These are phyloP conservation scores for Andrena trimmerana DNA, from an alignment of 2,888 invertebrate species.

Conservation along the genomic window DNA sequence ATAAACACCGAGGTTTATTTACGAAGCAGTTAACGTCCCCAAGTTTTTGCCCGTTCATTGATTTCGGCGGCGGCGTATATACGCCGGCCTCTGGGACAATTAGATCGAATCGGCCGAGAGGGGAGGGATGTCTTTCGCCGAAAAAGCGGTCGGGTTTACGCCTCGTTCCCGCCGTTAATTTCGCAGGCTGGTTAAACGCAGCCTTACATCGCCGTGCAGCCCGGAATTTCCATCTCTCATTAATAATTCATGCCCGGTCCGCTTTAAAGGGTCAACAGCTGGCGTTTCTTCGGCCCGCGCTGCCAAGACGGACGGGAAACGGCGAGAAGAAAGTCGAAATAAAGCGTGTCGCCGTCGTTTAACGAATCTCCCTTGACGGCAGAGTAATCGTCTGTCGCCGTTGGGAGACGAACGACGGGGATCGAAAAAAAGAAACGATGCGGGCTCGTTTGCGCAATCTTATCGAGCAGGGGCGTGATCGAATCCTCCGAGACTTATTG, in stretches of 20 bases:
- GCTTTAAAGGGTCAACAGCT: conserved; percentile 55
- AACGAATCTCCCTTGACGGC: conserved; percentile 32
- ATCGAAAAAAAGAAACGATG: conserved; percentile 49
- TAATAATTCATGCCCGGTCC: conserved; percentile 66
- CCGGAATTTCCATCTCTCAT: conserved; percentile 52
- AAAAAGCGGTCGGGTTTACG: conserved; percentile 20
- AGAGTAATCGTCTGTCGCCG: conserved; percentile 37
- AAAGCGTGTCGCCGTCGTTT: conserved; percentile 34
- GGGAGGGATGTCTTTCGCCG: conserved; percentile 18
- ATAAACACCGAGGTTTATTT: conserved; percentile 9
- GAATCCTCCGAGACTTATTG: conserved; percentile 39
- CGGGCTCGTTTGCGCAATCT: conserved; percentile 46
- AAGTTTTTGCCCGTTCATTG: neutral
- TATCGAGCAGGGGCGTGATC: conserved; percentile 41
- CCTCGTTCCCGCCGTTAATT: conserved; percentile 53
- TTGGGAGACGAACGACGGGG: conserved; percentile 4
- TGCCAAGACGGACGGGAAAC: conserved; percentile 38
- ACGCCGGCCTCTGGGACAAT: conserved; percentile 16
- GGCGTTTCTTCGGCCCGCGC: conserved; percentile 51
- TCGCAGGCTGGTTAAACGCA: conserved; percentile 59
- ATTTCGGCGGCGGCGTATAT: neutral
- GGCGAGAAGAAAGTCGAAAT: conserved; percentile 12
- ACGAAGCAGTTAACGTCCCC: neutral
- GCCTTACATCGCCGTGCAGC: conserved; percentile 33
- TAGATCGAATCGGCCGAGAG: conserved; percentile 50